phyloP scores from a whole-genome alignment of 2,113 vertebrate genomes.

The Hypocryptadius cinnamomeus region DNA sequence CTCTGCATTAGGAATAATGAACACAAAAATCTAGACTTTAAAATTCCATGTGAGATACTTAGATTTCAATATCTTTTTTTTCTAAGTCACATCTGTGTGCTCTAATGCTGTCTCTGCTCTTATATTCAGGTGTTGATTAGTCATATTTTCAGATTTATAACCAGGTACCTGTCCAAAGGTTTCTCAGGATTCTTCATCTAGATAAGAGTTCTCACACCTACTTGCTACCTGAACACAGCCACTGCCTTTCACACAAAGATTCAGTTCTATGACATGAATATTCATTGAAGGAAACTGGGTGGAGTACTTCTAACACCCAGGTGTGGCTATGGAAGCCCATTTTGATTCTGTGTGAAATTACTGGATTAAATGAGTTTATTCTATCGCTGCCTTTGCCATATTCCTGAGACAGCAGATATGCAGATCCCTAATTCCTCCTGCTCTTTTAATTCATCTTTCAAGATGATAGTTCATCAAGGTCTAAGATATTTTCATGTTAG shows the following conservation, averaged over 20 bases:
- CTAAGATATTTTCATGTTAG: not conserved
- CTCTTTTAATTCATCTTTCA: not conserved
- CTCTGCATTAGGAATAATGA: not conserved
- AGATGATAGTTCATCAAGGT: not conserved
- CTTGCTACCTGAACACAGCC: constrained; percentile 18
- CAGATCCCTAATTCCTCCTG: not conserved
- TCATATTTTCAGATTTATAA: constrained; percentile 23
- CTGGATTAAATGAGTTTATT: constrained; percentile 45
- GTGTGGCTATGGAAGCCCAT: constrained; percentile 43
- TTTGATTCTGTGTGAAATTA: constrained; percentile 50
- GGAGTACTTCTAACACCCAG: constrained; percentile 45
- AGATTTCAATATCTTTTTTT: not conserved
- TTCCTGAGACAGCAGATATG: constrained; percentile 46
- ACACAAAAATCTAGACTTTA: not conserved
- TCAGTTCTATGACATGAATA: constrained; percentile 45
- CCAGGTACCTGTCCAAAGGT: not conserved
- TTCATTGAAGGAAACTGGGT: constrained; percentile 45
- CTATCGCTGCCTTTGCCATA: not conserved
- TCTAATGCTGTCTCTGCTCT: not conserved
- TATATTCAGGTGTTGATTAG: constrained; percentile 36
- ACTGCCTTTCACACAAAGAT: constrained; percentile 46
- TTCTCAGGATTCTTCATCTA: constrained; percentile 56
- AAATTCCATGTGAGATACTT: not conserved
- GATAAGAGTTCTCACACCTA: constrained; percentile 66
- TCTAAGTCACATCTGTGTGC: not conserved